Base-by-base conservation (phyloP, 1,140 invertebrate species). In the Neodiprion fabricii region DNA sequence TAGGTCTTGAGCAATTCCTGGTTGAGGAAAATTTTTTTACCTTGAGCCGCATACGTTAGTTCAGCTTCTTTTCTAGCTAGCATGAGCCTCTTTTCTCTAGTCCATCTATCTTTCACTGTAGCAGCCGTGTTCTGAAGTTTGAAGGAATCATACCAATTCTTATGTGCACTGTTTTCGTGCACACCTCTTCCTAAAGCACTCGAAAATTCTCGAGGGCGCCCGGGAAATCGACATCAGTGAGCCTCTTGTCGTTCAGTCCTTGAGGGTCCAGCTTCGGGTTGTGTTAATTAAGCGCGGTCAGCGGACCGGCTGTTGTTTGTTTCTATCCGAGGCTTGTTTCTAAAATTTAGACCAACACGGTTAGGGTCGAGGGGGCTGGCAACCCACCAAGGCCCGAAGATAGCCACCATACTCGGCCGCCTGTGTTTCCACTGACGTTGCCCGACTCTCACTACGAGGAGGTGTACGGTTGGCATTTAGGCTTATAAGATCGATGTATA, bases 261-360 rank as follows among this genome's bases (percentile, higher is more conserved):
- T 11, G 71, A 17, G 17, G 0, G 0, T 17, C 17, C 17, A 17
- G 17, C 17, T 17, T 17, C 17, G 17, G 17, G 17, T 17, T 17
- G 17, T 17, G 17, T 17, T 17, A 0, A 17, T 17, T 72, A 71
- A 53, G 71, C 48, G 67, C 71, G 17, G 17, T 17, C 17, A 17
- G 17, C 17, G 17, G 0, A 17, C 17, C 17, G 0, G 17, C 17
- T 17, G 74, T 68, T 17, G 66, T 14, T 69, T 69, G 50, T 11
- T 69, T 70, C 65, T 23, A 75, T 77, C 76, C 76, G 76, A 77
- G 76, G 76, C 74, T 67, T n/a, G 3, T 70, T 77, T 65, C 23
- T 69, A 1, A 9, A 40, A 8, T 10, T 4, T 10, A 71, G 66
- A 53, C 70, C 49, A 71, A 48, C 66, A 53, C 12, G 17, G 23